Evolutionary conservation across 35 echinoderm and acorn worm genomes (phyloP).

Genomic region (Stichopus chloronotus): DNA sequence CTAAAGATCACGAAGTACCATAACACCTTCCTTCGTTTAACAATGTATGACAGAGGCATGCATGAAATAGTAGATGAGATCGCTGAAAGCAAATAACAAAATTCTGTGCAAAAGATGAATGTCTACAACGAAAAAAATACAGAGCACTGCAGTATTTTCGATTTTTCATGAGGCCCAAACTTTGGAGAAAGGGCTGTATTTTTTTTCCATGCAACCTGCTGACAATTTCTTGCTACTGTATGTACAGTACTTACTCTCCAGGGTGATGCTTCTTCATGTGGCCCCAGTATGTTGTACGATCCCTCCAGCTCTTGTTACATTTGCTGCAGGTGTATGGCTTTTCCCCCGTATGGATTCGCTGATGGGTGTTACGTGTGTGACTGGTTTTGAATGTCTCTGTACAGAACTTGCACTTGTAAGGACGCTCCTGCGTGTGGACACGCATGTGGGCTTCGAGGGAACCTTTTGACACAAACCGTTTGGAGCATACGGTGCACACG

Average conservation of each 20-base stretch:
- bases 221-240: too few relatives aligned
- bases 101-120: too few relatives aligned
- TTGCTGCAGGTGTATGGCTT: constrained; percentile 42
- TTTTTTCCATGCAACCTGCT: too few relatives aligned
- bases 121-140: too few relatives aligned
- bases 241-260: constrained; percentile 40
- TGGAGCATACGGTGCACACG: neutral
- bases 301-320: constrained; percentile 54
- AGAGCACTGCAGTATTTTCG: too few relatives aligned
- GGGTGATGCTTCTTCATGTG: constrained; percentile 66
- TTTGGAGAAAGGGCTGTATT: too few relatives aligned
- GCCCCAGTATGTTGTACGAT: constrained; percentile 46
- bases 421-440: constrained; percentile 39
- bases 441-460: constrained; percentile 23
- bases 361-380: constrained; percentile 29
- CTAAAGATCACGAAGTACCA: too few relatives aligned
- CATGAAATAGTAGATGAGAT: too few relatives aligned
- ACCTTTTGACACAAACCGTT: constrained; percentile 30
- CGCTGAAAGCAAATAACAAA: too few relatives aligned
- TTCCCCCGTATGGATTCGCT: constrained; percentile 33
- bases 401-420: constrained; percentile 51
- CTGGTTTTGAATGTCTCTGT: constrained; percentile 14
- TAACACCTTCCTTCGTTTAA: too few relatives aligned
- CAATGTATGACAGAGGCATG: too few relatives aligned
- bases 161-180: too few relatives aligned